These are phyloP conservation scores for Philhelius pedissequus DNA, from an alignment of 2,888 invertebrate species.

Conservation along the genomic window DNA sequence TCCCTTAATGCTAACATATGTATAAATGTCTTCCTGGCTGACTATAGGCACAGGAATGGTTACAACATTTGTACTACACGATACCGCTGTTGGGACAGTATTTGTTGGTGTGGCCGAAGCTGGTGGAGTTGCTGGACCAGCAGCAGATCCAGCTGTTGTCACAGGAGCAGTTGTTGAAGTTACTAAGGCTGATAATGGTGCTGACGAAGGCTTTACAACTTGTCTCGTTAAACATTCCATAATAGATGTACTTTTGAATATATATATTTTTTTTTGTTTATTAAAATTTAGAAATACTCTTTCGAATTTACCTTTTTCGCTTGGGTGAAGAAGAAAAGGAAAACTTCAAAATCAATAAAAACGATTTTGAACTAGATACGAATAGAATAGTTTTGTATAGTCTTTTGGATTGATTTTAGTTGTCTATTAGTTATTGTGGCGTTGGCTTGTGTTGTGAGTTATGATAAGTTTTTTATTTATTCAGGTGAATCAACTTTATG, in stretches of 20 bases:
- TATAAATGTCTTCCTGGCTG: conserved; percentile 81
- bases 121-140: conserved; percentile 24
- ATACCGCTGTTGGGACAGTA: conserved; percentile 57
- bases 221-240: conserved; percentile 62
- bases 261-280: not conserved
- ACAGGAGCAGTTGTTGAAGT: conserved; percentile 34
- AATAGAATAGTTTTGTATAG: conserved; percentile 35
- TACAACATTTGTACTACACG: conserved; percentile 73
- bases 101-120: conserved; percentile 49
- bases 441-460: conserved; percentile 3
- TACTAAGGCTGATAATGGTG: conserved; percentile 38
- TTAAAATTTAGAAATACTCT: conserved; percentile 39
- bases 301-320: conserved; percentile 8
- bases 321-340: conserved; percentile 19
- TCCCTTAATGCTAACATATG: conserved; percentile 89
- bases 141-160: conserved; percentile 16
- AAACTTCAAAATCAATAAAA: conserved; percentile 39
- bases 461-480: conserved; percentile 72
- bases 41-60: conserved; percentile 79
- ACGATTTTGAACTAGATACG: conserved; percentile 32
- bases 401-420: conserved; percentile 55
- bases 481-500: conserved; percentile 78
- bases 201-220: conserved; percentile 40
- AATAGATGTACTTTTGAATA: conserved; percentile 24
- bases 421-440: conserved; percentile 38